Base-by-base conservation (phyloP, 2,113 vertebrate species). In the Actenoides lindsayi region DNA sequence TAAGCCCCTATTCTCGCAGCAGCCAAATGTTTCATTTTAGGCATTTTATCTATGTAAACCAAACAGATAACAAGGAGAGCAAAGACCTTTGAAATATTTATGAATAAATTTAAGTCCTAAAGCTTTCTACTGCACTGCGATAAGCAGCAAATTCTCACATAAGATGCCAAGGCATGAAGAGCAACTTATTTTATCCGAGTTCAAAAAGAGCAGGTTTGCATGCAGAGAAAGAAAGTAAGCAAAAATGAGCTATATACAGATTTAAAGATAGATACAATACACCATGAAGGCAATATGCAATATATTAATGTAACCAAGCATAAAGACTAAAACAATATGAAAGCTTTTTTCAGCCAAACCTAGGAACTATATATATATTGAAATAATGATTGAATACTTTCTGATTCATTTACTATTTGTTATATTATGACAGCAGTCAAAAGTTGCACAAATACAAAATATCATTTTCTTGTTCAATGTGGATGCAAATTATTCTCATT, bases 61-160 rank as follows among this genome's bases (percentile, higher is more conserved):
- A 54, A 94, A 76, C 7, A 71, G 87, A 89, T 83, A 95, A 82
- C 25, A 81, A 71, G n/a, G 35, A 82, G 69, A 82, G 57, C 74
- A 94, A 96, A 73, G 83, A 83, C 74, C 80, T 87, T 54, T 53
- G 63, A 85, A 82, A 79, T 85, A 90, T 48, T 94, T 95, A 87
- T 35, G 19, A 82, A 92, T 92, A 91, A 92, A 69, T 73, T 82
- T 28, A 79, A 94, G 76, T 51, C 65, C 70, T 62, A 83, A 91
- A 92, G 80, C 64, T 83, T 94, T 87, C 65, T 50, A 78, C 15
- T 27, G 50, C 53, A 76, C 24, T 24, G 70, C 0, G 37, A 93
- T 77, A 94, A 84, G 74, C 19, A 84, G 31, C 5, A 2, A 92
- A 78, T 94, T 87, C 74, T 89, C 89, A 89, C 50, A 18, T 14